These are phyloP conservation scores for Polietes domitor DNA, from an alignment of 2,888 invertebrate species.

Conservation along the genomic window DNA sequence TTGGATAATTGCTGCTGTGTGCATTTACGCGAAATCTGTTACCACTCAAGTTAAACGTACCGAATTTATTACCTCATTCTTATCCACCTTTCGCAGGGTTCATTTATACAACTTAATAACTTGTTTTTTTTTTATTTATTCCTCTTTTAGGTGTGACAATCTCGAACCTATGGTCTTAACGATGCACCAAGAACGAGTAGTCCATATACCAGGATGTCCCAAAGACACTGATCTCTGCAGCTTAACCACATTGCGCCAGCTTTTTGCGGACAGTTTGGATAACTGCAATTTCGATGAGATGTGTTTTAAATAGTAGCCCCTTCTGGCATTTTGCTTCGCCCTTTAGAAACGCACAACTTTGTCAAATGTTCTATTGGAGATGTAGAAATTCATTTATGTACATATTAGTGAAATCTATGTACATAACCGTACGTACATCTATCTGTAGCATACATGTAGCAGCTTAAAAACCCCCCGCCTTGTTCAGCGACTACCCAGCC, in stretches of 20 bases:
- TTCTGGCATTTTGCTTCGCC: slow-evolving; percentile 35
- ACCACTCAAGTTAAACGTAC: too few species aligned
- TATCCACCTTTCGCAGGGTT: too few species aligned
- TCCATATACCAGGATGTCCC: slow-evolving; percentile 87
- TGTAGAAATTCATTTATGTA: slow-evolving; percentile 50
- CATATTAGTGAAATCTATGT: slow-evolving; percentile 41
- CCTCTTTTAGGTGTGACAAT: slow-evolving; percentile 82
- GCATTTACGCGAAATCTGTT: too few species aligned
- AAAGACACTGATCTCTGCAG: slow-evolving; percentile 84
- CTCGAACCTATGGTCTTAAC: slow-evolving; percentile 82
- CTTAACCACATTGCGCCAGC: slow-evolving; percentile 82
- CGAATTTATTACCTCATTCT: too few species aligned
- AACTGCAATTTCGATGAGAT: slow-evolving; percentile 86
- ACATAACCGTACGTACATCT: slow-evolving; percentile 6
- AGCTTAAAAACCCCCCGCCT: background rate
- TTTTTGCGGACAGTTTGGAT: slow-evolving; percentile 84
- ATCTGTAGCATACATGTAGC: slow-evolving; percentile 10
- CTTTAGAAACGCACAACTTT: slow-evolving; percentile 47
- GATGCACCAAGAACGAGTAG: slow-evolving; percentile 88
- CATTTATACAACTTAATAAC: too few species aligned
- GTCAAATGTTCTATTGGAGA: slow-evolving; percentile 62
- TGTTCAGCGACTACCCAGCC: slow-evolving; percentile 50
- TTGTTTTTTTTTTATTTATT: slow-evolving; percentile 22
- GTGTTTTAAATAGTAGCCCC: slow-evolving; percentile 80
- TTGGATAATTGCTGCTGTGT: too few species aligned